phyloP scores from a whole-genome alignment of 2,888 invertebrate genomes.

The Neocrepidodera transversa region DNA sequence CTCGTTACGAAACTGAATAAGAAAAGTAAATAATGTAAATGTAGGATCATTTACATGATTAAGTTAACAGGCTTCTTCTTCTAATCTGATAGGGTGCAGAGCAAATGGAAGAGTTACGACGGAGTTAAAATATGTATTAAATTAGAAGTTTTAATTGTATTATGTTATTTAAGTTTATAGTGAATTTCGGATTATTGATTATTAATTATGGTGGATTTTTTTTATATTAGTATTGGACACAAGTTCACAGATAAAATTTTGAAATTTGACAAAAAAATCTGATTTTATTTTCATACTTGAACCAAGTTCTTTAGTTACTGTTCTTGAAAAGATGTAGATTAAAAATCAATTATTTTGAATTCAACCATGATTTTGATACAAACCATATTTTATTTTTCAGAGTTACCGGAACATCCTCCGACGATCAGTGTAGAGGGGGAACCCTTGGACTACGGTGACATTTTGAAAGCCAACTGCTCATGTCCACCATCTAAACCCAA shows the following conservation, averaged over 20 bases:
- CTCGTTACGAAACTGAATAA: conserved; percentile 7
- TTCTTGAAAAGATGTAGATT: background rate
- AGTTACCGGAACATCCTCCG: conserved; percentile 73
- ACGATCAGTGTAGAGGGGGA: conserved; percentile 73
- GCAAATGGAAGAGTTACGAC: background rate
- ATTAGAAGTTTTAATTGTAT: too few relatives aligned
- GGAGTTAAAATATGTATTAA: too few relatives aligned
- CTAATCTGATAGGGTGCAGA: background rate
- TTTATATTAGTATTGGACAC: too few relatives aligned
- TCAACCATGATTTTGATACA: too few relatives aligned
- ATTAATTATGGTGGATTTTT: too few relatives aligned
- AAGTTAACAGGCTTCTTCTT: conserved; percentile 26
- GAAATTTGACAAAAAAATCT: too few relatives aligned
- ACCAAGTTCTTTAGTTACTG: background rate
- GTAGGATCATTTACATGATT: conserved; percentile 28
- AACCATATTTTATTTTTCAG: conserved; percentile 67
- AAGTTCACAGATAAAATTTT: too few relatives aligned
- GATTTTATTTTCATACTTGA: too few relatives aligned
- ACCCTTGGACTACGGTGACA: conserved; percentile 77
- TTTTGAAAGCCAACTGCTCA: conserved; percentile 79
- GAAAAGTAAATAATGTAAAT: conserved; percentile 27
- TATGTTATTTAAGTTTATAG: too few relatives aligned
- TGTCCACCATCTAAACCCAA: conserved; percentile 77
- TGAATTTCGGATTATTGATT: too few relatives aligned
- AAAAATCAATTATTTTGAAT: conserved; percentile 8